Evolutionary conservation across 2,113 vertebrate genomes (phyloP), one percentile per base, ranked within the genome.

Genomic region (Penelope pileata): DNA sequence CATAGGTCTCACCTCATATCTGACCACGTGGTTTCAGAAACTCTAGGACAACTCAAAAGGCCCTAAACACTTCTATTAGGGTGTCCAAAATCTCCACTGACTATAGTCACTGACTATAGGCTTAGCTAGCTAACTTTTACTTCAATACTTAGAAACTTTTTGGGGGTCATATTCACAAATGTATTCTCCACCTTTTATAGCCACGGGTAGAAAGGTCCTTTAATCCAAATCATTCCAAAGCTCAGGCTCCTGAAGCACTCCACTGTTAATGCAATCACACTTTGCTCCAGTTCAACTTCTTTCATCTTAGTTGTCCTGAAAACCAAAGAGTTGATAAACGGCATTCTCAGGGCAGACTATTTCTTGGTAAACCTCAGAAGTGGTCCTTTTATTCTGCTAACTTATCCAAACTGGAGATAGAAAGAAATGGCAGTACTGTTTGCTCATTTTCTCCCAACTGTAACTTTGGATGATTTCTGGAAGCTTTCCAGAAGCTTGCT

Each of bases 131-230:
- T 69, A 12, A 34, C 16, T 56, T 60, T 38, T 45, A 43, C 27
- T 6, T 8, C 21, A 48, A n/a, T 32, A 32, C 3, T 3, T 0
- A 42, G 10, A 58, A 4, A 40, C 0, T 62, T 85, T 36, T 42
- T 6, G 58, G 14, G 21, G 1, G 4, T 56, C 9, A 12, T 9
- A 36, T 21, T 40, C 24, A 62, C 10, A 70, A 58, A 75, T 0
- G 4, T 7, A 22, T 42, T 79, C 27, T 24, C 7, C 8, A 34
- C 7, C 16, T 42, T 60, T 43, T 68, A 48, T 62, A 56, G 7
- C 5, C 51, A 16, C 47, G 15, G 8, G 14, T n/a, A 7, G 15
- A 93, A 93, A 90, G 91, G n/a, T 13, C 7, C 26, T 32, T 76
- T 30, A 62, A 42, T 14, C 73, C 16, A 9, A 10, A 10, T 34